These are phyloP conservation scores for Lytechinus pictus DNA, from an alignment of 35 echinoderm and acorn worm genomes.

Conservation along the genomic window DNA sequence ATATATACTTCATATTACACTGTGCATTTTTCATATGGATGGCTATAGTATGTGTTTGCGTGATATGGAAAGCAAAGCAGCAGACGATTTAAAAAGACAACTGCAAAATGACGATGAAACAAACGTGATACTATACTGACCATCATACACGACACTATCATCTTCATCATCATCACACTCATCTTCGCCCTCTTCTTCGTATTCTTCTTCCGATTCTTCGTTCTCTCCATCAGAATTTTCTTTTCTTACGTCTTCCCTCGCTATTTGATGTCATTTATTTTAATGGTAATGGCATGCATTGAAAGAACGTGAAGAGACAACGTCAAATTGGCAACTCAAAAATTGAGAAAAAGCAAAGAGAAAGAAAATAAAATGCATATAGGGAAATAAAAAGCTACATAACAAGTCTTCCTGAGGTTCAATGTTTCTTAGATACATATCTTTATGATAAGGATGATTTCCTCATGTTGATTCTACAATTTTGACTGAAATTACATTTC, in stretches of 20 bases:
- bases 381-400: too few species aligned
- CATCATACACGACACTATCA: not conserved
- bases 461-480: too few species aligned
- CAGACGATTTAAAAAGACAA: not conserved
- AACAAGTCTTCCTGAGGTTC: too few species aligned
- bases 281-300: constrained; percentile 25
- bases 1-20: too few species aligned
- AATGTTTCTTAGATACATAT: too few species aligned
- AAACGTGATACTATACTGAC: not conserved
- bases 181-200: constrained; percentile 6
- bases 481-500: too few species aligned
- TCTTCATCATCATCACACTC: constrained; percentile 39
- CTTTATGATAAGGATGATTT: too few species aligned
- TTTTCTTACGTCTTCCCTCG: not conserved
- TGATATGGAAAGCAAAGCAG: not conserved
- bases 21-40: too few species aligned
- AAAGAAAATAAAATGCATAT: not conserved
- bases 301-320: not conserved
- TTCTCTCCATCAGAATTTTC: constrained; percentile 21
- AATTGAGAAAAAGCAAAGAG: not conserved
- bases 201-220: not conserved
- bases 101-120: not conserved
- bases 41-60: too few species aligned
- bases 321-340: not conserved
- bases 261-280: not conserved